Base-by-base conservation (phyloP, 2,113 vertebrate species). In the Ardeotis arabs region DNA sequence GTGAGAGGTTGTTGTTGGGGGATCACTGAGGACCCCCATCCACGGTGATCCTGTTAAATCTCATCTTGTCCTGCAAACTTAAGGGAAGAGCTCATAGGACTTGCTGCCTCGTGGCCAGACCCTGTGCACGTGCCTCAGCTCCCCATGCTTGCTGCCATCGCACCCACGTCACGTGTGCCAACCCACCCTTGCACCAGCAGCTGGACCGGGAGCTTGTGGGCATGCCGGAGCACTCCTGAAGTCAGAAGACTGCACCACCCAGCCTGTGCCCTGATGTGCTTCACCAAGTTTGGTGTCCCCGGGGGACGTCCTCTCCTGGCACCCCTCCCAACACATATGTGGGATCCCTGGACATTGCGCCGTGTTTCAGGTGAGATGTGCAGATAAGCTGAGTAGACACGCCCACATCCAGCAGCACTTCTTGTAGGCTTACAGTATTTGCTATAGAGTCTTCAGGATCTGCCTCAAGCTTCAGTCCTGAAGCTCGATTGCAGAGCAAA, bases 21-120 rank as follows among this genome's bases (percentile, higher is more conserved):
- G 9, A 10, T 18, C 49, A 3, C 37, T 24, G 53, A 14, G 41
- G 64, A 28, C 4, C 44, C 18, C 44, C 31, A 11, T 5, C 58
- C 41, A 0, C 0, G 10, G n/a, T 6, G 4, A 13, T 11, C 22
- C 49, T 4, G 6, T 9, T 25, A 25, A 20, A 20, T 2, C 24
- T 10, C 18, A 15, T 12, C 79, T 47, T 14, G 29, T 18, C 13
- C 41, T 8, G 33, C 8, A 28, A 9, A 5, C 17, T 12, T 2
- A 2, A 24, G 44, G 27, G 37, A 63, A 67, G 25, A 11, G 28
- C 41, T 7, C 0, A 0, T 3, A n/a, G 75, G n/a, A 16, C 12
- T 14, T 3, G 8, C 45, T 84, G 73, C 24, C 67, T 10, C 2
- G 1, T 11, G 68, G 45, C 9, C 64, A 47, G 35, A 1, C 10